Evolutionary conservation across 2,888 invertebrate genomes (phyloP).

Genomic region (Thecophora atra): DNA sequence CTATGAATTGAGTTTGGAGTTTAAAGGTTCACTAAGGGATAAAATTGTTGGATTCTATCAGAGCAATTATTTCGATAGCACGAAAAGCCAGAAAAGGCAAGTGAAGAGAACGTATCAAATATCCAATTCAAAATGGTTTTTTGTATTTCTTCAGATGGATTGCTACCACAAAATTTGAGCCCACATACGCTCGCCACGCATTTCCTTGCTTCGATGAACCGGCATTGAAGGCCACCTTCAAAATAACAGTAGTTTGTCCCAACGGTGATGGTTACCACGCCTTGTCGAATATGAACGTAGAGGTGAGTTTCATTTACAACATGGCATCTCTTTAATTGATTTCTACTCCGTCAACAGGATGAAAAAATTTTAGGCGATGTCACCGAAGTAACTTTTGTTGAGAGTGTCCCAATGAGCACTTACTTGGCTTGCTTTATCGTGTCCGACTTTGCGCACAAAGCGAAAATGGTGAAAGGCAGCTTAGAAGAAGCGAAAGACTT

Average conservation of each 20-base stretch:
- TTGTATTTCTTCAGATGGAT: constrained; percentile 71
- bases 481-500: constrained; percentile 70
- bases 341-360: constrained; percentile 16
- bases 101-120: constrained; percentile 41
- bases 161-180: constrained; percentile 92
- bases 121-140: neutral
- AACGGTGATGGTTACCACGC: constrained; percentile 73
- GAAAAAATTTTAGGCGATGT: constrained; percentile 55
- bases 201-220: constrained; percentile 97
- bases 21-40: constrained; percentile 72
- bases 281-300: constrained; percentile 79
- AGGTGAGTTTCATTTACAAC: constrained; percentile 20
- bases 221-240: constrained; percentile 85
- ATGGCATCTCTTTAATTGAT: neutral
- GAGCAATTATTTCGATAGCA: constrained; percentile 69
- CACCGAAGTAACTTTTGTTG: constrained; percentile 77
- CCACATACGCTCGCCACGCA: constrained; percentile 91
- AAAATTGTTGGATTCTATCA: constrained; percentile 80
- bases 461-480: constrained; percentile 67
- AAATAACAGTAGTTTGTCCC: constrained; percentile 79
- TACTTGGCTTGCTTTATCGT: constrained; percentile 91
- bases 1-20: constrained; percentile 71
- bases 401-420: constrained; percentile 91
- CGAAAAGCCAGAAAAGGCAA: constrained; percentile 53
- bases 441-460: constrained; percentile 78